These are phyloP conservation scores for Pogonomyrmex barbatus DNA, from an alignment of 1,140 invertebrate species.

Conservation along the genomic window DNA sequence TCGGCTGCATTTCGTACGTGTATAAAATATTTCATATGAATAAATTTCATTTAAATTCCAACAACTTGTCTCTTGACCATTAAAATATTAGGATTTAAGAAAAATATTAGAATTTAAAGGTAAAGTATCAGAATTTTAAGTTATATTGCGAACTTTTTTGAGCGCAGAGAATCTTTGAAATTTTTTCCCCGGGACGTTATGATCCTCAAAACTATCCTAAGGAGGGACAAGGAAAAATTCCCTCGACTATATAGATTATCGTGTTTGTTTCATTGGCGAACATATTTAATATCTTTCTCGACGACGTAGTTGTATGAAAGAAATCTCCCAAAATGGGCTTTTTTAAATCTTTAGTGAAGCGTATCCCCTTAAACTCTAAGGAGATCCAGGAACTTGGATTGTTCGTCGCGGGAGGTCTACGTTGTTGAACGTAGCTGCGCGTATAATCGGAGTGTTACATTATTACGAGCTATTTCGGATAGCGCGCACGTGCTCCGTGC, in stretches of 20 bases:
- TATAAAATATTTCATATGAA: not conserved
- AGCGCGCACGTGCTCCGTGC: conserved; percentile 13
- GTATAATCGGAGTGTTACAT: conserved; percentile 31
- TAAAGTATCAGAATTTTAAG: not conserved
- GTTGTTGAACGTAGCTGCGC: not conserved
- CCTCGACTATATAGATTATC: too few species aligned
- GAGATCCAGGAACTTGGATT: not conserved
- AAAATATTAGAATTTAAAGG: not conserved
- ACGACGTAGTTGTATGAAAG: too few species aligned
- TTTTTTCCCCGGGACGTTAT: not conserved
- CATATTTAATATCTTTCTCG: too few species aligned
- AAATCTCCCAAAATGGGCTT: not conserved
- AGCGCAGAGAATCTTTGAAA: not conserved
- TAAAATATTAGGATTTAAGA: not conserved
- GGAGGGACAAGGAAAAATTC: too few species aligned
- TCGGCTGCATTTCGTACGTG: conserved; percentile 37
- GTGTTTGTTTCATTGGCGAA: too few species aligned
- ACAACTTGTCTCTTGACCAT: not conserved
- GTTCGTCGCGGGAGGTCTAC: not conserved
- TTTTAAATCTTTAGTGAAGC: too few species aligned
- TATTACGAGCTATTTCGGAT: conserved; percentile 51
- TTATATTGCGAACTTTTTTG: not conserved
- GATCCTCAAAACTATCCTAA: too few species aligned
- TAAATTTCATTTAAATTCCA: not conserved
- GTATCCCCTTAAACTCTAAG: not conserved